Evolutionary conservation across 2,797 vertebrate genomes (phyloP), one percentile per base, ranked within the genome.

Genomic region (Smutsia temminckii): DNA sequence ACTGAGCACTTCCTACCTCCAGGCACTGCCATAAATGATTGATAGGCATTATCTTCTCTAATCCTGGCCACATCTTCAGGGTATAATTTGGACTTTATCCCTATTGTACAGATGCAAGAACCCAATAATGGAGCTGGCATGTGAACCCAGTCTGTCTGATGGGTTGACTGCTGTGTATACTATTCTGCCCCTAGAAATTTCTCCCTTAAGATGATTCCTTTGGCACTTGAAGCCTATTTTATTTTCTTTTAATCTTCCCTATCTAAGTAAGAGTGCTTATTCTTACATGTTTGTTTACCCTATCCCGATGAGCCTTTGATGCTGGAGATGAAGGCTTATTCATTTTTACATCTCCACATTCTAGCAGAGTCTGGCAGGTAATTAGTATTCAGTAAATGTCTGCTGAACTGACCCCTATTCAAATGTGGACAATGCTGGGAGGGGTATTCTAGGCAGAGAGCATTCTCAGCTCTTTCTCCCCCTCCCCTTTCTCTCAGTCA

Each of bases 231-330:
- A 87, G 42, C 3, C 74, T 63, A 74, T 68, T 94, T 63, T 46
- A 34, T 78, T 91, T 88, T n/a, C 53, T 20, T 93, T 87, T 91
- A 42, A 64, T 94, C 78, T 92, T 74, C n/a, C 29, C 77, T 32
- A 3, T 78, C 53, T 88, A 16, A 10, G 2, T 29, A 25, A 80
- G 77, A 59, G 63, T 27, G 6, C 49, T 92, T 42, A 13, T 81
- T 75, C 81, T 81, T 85, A 95, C 85, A 63, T 42, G 6, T 37
- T 63, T 21, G 3, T 72, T 93, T 55, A 90, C 25, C 42, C 69
- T 49, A 5, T 94, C 94, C 10, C 59, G 8, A 3, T 6, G 34
- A 93, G 42, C 46, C 72, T 96, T 89, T 79, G 85, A 78, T 92
- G 53, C 29, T 37, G 11, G 42, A 66, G 80, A 57, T 59, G 37